Conservation (phyloP, 2,113 vertebrate genomes). For the Anolis carolinensis region DNA sequence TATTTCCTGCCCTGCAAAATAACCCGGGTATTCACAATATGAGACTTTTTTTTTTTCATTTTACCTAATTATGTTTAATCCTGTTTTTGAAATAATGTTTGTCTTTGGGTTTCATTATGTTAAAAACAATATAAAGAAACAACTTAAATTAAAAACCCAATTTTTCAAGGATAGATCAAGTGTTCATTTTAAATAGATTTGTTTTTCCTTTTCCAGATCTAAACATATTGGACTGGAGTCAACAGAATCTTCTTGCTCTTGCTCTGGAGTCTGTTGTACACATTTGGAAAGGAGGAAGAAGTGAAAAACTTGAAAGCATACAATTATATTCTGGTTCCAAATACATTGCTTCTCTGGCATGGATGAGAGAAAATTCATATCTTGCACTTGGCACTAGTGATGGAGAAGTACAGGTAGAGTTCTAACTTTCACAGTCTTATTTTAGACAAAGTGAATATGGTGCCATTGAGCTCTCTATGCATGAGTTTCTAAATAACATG, state of each 20-base stretch:
- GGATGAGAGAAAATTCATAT: slow-evolving; percentile 72
- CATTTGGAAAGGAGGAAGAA: slow-evolving; percentile 75
- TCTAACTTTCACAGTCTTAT: background rate
- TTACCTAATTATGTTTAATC: background rate
- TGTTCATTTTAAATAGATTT: slow-evolving; percentile 47
- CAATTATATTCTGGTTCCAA: slow-evolving; percentile 55
- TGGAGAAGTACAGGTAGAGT: slow-evolving; percentile 77
- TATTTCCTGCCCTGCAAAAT: background rate
- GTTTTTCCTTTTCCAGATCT: slow-evolving; percentile 71
- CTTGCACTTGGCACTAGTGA: slow-evolving; percentile 80
- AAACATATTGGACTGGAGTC: slow-evolving; percentile 79
- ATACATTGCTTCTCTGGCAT: slow-evolving; percentile 77
- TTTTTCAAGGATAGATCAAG: background rate
- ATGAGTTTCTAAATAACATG: background rate
- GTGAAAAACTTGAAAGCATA: slow-evolving; percentile 56
- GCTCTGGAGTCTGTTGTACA: slow-evolving; percentile 73
- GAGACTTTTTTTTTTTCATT: background rate
- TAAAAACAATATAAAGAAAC: background rate
- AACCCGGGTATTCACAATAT: background rate
- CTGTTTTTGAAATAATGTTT: background rate
- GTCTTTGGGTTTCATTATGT: background rate
- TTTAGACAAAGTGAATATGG: background rate
- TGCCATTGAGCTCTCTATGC: background rate
- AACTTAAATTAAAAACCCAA: fast-evolving
- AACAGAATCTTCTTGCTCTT: slow-evolving; percentile 73